Conservation (phyloP, 2,888 invertebrate species). For the Salpingus planirostris region DNA sequence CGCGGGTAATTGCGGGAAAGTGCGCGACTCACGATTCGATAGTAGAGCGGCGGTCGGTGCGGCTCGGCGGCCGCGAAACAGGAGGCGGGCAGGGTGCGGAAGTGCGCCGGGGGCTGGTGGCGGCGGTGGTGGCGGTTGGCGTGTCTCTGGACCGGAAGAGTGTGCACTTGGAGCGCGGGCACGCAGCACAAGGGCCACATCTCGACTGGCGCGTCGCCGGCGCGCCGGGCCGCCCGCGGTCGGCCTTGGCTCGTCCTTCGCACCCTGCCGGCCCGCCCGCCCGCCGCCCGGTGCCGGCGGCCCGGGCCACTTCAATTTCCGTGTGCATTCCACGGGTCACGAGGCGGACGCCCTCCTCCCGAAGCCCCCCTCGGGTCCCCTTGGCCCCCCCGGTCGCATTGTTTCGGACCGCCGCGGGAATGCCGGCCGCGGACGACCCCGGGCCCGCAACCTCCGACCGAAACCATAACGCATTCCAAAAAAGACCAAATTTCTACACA, state of each 20-base stretch:
- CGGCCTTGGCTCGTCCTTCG: slow-evolving; percentile 42
- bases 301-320: slow-evolving; percentile 36
- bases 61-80: no score
- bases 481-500: no score
- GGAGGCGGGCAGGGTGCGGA: slow-evolving; percentile 18
- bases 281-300: slow-evolving; percentile 37
- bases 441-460: no score
- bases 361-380: no score
- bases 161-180: slow-evolving; percentile 32
- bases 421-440: no score
- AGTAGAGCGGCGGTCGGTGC: no score
- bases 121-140: slow-evolving; percentile 11
- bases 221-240: slow-evolving; percentile 32
- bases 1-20: no score
- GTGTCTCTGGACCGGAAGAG: slow-evolving; percentile 24
- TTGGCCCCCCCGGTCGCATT: no score
- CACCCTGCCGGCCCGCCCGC: slow-evolving; percentile 34
- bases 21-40: no score
- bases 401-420: no score
- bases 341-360: no score
- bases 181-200: slow-evolving; percentile 41
- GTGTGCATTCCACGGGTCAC: slow-evolving; percentile 38
- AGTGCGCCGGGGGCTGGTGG: slow-evolving; percentile 32
- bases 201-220: slow-evolving; percentile 24
- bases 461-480: no score